Base-by-base conservation (phyloP, 2,113 vertebrate species). In the Amphiprion percula region DNA sequence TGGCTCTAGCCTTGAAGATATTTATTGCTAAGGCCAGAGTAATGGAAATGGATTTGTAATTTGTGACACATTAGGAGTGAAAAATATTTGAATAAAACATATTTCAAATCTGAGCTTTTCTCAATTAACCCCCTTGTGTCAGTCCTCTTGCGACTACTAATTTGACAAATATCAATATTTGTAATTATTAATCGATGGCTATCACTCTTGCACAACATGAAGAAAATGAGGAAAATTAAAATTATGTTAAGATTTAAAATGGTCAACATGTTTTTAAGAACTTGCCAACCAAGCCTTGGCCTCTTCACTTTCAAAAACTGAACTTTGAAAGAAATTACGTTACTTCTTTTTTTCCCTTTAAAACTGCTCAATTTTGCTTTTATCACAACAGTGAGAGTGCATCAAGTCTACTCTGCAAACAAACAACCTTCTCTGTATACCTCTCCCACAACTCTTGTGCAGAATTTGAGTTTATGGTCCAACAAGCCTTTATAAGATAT, bases 21-120 rank as follows among this genome's bases (percentile, higher is more conserved):
- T 87, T 87, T 79, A 73, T 74, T 71, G 62, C 56, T 47, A 9
- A 28, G 75, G 63, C 39, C 54, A 53, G 28, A 15, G 46, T 62
- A 76, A 84, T 74, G 64, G 77, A 76, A 79, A 83, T 74, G 52
- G 41, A 78, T 85, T 79, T 73, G 28, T 72, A 74, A 82, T 88
- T 82, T 71, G 56, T 67, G 46, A 60, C 61, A 74, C 30, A 47
- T 69, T 63, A 53, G 49, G 12, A 78, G 17, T n/a, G 23, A 60
- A 61, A 50, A 58, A 72, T 39, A 74, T 68, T 72, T 17, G 19
- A 1, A 58, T 56, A 19, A 72, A 50, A 74, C 21, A 19, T 14
- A 73, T 61, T 62, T 70, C 6, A 62, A 30, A 75, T 68, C 30
- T 65, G 30, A 76, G 16, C 47, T 61, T 14, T 23, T 56, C 17